Conservation (phyloP, 2,888 invertebrate species). For the Cylindroiulus punctatus region DNA sequence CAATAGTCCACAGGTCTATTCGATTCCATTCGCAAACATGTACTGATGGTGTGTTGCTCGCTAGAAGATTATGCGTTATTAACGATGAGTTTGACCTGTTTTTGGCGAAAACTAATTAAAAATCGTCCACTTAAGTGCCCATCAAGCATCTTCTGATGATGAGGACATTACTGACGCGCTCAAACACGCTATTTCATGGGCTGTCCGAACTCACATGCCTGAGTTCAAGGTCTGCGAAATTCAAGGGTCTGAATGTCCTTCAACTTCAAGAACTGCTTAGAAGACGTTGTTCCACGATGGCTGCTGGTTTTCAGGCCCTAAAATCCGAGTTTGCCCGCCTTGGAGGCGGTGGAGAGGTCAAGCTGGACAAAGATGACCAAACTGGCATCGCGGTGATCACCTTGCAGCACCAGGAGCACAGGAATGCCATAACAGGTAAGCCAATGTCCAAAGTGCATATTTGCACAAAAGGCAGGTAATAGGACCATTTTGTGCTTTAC, state of each 20-base stretch:
- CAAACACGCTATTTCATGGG: not conserved
- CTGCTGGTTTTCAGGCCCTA: conserved; percentile 20
- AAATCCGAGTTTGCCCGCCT: not conserved
- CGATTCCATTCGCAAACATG: not conserved
- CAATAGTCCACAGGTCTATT: not conserved
- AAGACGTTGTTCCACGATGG: not conserved
- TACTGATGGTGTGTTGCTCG: not conserved
- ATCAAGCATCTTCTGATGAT: not conserved
- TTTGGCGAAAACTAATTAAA: not conserved
- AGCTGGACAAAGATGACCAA: conserved; percentile 64
- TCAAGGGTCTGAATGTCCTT: not conserved
- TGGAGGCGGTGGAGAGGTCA: conserved; percentile 63
- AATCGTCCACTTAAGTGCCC: not conserved
- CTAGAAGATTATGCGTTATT: not conserved
- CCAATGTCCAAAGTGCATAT: too few relatives aligned
- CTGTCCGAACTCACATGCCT: not conserved
- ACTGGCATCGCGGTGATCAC: conserved; percentile 67
- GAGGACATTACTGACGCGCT: not conserved
- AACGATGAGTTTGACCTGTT: not conserved
- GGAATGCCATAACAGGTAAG: conserved; percentile 69
- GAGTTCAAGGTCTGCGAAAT: not conserved
- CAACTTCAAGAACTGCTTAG: not conserved
- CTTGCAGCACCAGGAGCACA: conserved; percentile 66
- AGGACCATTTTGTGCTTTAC: too few relatives aligned
- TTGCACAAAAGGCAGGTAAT: too few relatives aligned